Evolutionary conservation across 1,140 invertebrate genomes (phyloP).

Genomic region (Coenobita brevimanus): DNA sequence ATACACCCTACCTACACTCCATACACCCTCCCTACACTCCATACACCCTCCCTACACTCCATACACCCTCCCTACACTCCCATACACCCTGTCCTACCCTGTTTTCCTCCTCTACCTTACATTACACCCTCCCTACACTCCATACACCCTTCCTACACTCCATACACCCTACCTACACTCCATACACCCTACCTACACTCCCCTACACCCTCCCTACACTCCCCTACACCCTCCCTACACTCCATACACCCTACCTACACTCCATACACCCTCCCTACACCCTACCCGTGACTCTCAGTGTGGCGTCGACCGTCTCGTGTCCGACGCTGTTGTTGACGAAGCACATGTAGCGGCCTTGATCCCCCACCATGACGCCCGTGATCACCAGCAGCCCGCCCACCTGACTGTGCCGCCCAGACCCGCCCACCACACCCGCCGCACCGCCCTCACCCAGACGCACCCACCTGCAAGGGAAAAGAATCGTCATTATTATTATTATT

Average conservation of each 20-base stretch:
- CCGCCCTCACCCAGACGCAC: constrained; percentile 57
- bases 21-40: too few relatives aligned
- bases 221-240: not conserved
- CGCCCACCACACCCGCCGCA: constrained; percentile 69
- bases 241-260: constrained; percentile 2
- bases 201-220: not conserved
- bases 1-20: too few relatives aligned
- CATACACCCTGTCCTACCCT: constrained; percentile 73
- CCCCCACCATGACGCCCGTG: constrained; percentile 70
- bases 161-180: not conserved
- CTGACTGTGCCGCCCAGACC: constrained; percentile 69
- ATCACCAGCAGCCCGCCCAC: constrained; percentile 70
- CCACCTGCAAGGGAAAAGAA: constrained; percentile 23
- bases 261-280: too few relatives aligned
- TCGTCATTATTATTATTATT: too few relatives aligned
- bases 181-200: not conserved
- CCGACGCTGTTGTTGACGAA: constrained; percentile 79
- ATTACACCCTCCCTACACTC: too few relatives aligned
- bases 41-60: too few relatives aligned
- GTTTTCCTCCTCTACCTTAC: constrained; percentile 75
- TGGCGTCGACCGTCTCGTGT: constrained; percentile 87
- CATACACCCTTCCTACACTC: not conserved
- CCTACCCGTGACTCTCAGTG: constrained; percentile 81
- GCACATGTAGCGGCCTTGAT: constrained; percentile 79
- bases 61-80: not conserved